Evolutionary conservation across 2,797 vertebrate genomes (phyloP), one percentile per base, ranked within the genome.

Genomic region (Steatocranus sp.): DNA sequence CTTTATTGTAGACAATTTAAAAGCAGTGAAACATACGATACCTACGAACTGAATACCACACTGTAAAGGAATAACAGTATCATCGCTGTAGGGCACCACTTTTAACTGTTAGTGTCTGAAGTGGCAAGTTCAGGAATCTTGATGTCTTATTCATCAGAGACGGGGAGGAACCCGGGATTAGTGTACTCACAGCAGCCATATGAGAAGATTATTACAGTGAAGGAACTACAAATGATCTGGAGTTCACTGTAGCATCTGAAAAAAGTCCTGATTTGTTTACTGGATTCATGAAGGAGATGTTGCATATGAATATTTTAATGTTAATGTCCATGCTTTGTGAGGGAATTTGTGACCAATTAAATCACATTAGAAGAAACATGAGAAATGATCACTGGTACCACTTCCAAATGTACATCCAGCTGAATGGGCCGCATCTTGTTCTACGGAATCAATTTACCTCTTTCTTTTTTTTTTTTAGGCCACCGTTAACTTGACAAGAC

Each of bases 381-480:
- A 82, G 80, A 82, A 87, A 74, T 77, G 73, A 82, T 84, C 58
- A 51, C 25, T 36, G 30, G 36, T 48, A 74, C 53, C 41, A 76
- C 82, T 87, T 88, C 58, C 56, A 82, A 88, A 75, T 87, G 51
- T 50, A 83, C 78, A 78, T 56, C 63, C 81, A 85, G 70, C 25
- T 81, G 63, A 87, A 86, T 56, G 46, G 77, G 48, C 63, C 54
- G 58, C 41, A 77, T 80, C 63, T 66, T 53, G 75, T 85, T 90
- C 87, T 83, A 87, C 76, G 76, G 80, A 82, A 84, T 83, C 76
- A 79, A 75, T 88, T 76, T 80, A 83, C 74, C 66, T 81, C 46
- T 25, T 25, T 66, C 20, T 66, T 66, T 25, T 48, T 3, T 50
- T 20, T 54, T 66, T 80, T 79, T 76, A 75, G 74, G 73, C 78